phyloP scores from a whole-genome alignment of 2,888 invertebrate genomes.

The Masnerella sp. region DNA sequence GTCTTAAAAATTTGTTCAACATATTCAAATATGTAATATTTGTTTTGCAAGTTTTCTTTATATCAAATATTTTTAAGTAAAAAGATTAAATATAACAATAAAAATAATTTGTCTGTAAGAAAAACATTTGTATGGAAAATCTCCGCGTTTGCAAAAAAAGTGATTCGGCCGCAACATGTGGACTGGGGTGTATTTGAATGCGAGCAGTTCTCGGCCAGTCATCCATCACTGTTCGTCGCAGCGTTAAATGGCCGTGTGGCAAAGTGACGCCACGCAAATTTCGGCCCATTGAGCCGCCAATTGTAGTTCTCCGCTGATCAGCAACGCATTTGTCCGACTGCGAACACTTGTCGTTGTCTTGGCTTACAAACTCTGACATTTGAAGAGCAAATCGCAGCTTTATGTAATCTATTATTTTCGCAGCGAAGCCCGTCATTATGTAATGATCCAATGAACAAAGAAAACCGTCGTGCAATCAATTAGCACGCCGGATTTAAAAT shows the following conservation, averaged over 20 bases:
- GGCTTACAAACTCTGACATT: conserved; percentile 16
- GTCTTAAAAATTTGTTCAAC: no score
- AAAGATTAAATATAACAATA: no score
- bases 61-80: no score
- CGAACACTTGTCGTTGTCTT: not conserved
- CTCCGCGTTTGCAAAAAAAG: no score
- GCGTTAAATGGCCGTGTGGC: conserved; percentile 52
- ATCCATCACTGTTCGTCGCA: conserved; percentile 58
- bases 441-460: conserved; percentile 27
- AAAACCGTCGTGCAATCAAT: conserved; percentile 31
- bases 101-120: no score
- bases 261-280: conserved; percentile 59
- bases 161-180: conserved; percentile 7
- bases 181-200: conserved; percentile 46
- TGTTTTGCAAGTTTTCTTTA: no score
- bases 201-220: conserved; percentile 38
- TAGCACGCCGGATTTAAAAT: conserved; percentile 36
- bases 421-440: conserved; percentile 20
- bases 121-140: no score
- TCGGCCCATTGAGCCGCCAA: conserved; percentile 53
- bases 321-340: not conserved
- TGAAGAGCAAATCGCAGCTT: conserved; percentile 16
- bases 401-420: conserved; percentile 37
- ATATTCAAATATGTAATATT: no score
- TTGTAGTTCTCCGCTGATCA: conserved; percentile 36